Evolutionary conservation across 2,888 invertebrate species (phyloP), one percentile per base, ranked within the genome.

Genomic region (Amphimallon solstitiale): DNA sequence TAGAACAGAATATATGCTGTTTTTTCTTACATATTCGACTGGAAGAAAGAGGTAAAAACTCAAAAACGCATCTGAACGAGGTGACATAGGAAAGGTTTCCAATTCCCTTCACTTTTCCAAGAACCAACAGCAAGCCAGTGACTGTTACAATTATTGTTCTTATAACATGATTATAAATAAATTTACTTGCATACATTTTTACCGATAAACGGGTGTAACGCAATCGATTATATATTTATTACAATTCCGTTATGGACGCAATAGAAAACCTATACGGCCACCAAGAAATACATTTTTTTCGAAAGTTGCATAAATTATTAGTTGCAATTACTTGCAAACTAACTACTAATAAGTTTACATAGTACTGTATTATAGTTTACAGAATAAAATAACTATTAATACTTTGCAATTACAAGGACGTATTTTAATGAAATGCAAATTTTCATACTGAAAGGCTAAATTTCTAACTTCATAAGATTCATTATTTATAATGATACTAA

Each of bases 231-330:
- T 12, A 17, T 37, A n/a, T n/a, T n/a, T n/a, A n/a, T 29, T 29
- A 29, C n/a, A 52, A 34, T 52, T 52, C 52, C 52, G 52, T 37
- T 37, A 52, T 43, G 21, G 1, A 19, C 15, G n/a, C 29, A 19
- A 37, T 52, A 52, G n/a, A 37, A n/a, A 21, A 52, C 37, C 35
- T 37, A 19, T 34, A 12, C 21, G 17, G 19, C 9, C 5, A 29
- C 29, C 23, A 52, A 52, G 34, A 52, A 52, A 17, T 14, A 52
- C 37, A 10, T 29, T 34, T 29, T 52, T 52, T 52, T 52, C 52
- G 52, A 52, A 52, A 52, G 52, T 37, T 19, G 52, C 35, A 52
- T 52, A 52, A 52, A 52, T 52, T 19, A 48, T 23, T 23, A 23
- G n/a, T n/a, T n/a, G n/a, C 3, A 23, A 12, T 23, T 21, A 48